Percentiles rank a stretch among this genome's conserved stretches.
Evolutionary conservation across 2,888 invertebrate genomes (phyloP).

Genomic region (Synanthedon vespiformis): DNA sequence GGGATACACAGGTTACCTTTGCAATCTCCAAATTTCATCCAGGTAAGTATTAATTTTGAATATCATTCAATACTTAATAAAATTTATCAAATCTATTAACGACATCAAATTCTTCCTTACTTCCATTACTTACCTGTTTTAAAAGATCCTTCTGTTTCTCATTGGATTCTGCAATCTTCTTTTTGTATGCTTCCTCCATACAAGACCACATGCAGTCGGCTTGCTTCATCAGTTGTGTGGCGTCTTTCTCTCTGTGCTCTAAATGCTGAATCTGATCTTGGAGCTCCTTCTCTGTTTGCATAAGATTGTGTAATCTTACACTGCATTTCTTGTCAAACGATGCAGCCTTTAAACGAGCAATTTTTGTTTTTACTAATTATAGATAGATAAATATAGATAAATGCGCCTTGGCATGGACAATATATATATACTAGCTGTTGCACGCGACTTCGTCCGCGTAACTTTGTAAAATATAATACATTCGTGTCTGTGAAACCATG

Average conservation of each 20-base stretch:
- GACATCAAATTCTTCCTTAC: too few relatives aligned
- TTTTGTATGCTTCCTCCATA: slow-evolving; percentile 61
- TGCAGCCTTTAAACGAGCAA: slow-evolving; percentile 27
- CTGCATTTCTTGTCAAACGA: slow-evolving; percentile 40
- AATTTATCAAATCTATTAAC: too few relatives aligned
- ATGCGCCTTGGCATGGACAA: too few relatives aligned
- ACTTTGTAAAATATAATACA: too few relatives aligned
- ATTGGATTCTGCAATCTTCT: slow-evolving; percentile 35
- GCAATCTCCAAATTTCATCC: neutral
- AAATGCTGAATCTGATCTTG: slow-evolving; percentile 66
- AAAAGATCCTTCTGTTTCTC: slow-evolving; percentile 21
- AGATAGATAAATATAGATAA: neutral
- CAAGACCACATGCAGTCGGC: slow-evolving; percentile 70
- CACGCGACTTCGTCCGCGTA: too few relatives aligned
- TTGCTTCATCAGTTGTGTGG: slow-evolving; percentile 61
- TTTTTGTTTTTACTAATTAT: neutral
- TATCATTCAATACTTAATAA: too few relatives aligned
- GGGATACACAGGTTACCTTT: too few relatives aligned
- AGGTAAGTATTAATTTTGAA: neutral
- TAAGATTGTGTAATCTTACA: slow-evolving; percentile 57
- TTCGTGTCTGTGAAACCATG: too few relatives aligned
- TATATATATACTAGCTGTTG: too few relatives aligned
- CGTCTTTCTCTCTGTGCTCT: slow-evolving; percentile 70
- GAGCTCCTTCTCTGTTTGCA: slow-evolving; percentile 61
- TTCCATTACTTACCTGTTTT: slow-evolving; percentile 32